A percentile compares a stretch with the other conserved stretches of the same genome.
Conservation (phyloP, 2,797 vertebrate species). For the Melanotaenia pygmaea region DNA sequence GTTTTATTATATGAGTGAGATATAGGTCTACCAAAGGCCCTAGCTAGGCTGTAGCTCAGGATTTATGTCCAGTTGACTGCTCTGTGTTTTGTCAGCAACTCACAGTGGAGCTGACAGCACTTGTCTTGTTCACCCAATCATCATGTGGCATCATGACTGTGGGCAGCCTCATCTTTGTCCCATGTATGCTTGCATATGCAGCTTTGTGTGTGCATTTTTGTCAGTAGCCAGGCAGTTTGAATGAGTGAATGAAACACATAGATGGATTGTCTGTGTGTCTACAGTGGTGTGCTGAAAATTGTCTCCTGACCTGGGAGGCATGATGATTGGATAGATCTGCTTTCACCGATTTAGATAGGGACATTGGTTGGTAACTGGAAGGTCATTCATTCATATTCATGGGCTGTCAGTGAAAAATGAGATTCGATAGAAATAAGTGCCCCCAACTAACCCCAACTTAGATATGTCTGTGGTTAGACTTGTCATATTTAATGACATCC, state of each 20-base stretch:
- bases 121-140: constrained; percentile 60
- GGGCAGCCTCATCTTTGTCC: constrained; percentile 47
- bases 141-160: constrained; percentile 44
- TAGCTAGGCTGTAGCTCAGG: constrained; percentile 21
- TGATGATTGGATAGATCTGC: constrained; percentile 34
- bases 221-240: constrained; percentile 12
- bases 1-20: constrained; percentile 33
- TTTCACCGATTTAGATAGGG: constrained; percentile 39
- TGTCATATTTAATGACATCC: neutral
- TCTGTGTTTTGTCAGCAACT: constrained; percentile 74
- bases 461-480: neutral
- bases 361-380: constrained; percentile 20
- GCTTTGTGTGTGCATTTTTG: constrained; percentile 21
- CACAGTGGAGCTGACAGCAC: constrained; percentile 65
- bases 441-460: constrained; percentile 7
- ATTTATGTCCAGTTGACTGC: constrained; percentile 56
- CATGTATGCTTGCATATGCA: constrained; percentile 23
- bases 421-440: constrained; percentile 18
- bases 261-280: constrained; percentile 16
- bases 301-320: constrained; percentile 28
- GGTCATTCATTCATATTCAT: constrained; percentile 21
- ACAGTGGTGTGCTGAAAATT: constrained; percentile 13
- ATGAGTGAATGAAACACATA: constrained; percentile 29
- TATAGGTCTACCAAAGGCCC: constrained; percentile 43
- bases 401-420: constrained; percentile 21